Evolutionary conservation across 2,797 vertebrate genomes (phyloP).

Genomic region (Coregonus suidteri): DNA sequence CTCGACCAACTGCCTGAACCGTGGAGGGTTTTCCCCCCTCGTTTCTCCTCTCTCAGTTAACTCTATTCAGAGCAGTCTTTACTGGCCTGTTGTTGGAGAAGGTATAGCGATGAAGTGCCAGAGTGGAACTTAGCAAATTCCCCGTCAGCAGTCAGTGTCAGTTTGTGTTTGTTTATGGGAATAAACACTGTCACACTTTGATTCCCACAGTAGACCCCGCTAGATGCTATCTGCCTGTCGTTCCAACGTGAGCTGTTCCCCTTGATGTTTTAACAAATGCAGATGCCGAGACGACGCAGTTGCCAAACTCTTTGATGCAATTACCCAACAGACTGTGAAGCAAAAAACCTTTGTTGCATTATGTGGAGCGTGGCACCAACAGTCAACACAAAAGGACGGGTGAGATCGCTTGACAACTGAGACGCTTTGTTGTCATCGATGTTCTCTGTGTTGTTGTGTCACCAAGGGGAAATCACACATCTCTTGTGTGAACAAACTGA

Average conservation of each 20-base stretch:
- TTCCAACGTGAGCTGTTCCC: conserved; percentile 43
- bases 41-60: neutral
- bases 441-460: conserved; percentile 50
- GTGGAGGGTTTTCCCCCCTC: neutral
- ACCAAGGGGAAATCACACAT: neutral
- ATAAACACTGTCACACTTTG: conserved; percentile 59
- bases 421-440: conserved; percentile 58
- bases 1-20: conserved; percentile 14
- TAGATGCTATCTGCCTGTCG: conserved; percentile 62
- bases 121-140: conserved; percentile 33
- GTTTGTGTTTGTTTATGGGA: conserved; percentile 51
- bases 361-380: conserved; percentile 47
- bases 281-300: conserved; percentile 51
- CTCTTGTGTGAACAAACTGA: neutral
- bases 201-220: conserved; percentile 44
- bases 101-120: neutral
- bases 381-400: conserved; percentile 61
- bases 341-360: conserved; percentile 73
- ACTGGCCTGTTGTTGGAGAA: neutral
- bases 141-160: conserved; percentile 42
- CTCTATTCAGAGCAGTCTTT: neutral
- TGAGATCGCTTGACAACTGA: conserved; percentile 54
- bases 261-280: conserved; percentile 69
- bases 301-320: conserved; percentile 71
- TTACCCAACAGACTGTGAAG: conserved; percentile 74